A percentile compares a stretch with the other conserved stretches of the same genome.
These are phyloP conservation scores for Goniozus legneri DNA, from an alignment of 1,140 invertebrate species.

Conservation along the genomic window DNA sequence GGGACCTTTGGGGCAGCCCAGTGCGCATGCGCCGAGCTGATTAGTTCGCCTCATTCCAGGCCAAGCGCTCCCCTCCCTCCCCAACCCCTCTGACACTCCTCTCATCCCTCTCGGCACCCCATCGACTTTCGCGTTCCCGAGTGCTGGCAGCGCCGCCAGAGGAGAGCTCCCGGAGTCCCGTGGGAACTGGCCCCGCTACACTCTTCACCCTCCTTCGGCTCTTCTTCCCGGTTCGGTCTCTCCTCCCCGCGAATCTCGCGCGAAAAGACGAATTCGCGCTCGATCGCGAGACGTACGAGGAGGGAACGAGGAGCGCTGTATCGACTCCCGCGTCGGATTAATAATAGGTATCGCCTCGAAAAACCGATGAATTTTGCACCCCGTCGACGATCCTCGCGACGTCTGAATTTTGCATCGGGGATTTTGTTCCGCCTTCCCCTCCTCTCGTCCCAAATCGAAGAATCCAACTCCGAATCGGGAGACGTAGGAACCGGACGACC, in stretches of 20 bases:
- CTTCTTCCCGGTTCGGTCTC: conserved; percentile 2
- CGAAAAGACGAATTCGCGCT: no score
- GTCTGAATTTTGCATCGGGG: no score
- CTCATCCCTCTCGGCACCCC: conserved; percentile 9
- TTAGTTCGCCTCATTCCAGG: conserved; percentile 38
- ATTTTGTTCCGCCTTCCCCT: no score
- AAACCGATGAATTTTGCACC: no score
- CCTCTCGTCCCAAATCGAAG: no score
- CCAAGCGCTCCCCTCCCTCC: conserved; percentile 10
- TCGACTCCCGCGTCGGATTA: no score
- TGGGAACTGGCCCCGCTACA: conserved; percentile 43
- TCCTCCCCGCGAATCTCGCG: conserved; percentile 2
- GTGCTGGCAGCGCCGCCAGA: conserved; percentile 44
- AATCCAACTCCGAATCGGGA: no score
- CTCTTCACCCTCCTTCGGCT: conserved; percentile 16
- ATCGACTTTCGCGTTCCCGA: conserved; percentile 34
- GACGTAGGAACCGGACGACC: no score
- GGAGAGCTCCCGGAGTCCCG: conserved; percentile 43
- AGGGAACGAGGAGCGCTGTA: no score
- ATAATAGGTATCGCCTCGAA: no score
- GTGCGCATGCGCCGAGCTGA: conserved; percentile 47
- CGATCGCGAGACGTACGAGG: no score
- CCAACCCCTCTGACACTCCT: conserved; percentile 8
- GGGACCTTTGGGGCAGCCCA: conserved; percentile 35
- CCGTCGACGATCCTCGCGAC: no score